These are phyloP conservation scores for Petroica traversi DNA, from an alignment of 2,113 vertebrate genomes.

Conservation along the genomic window DNA sequence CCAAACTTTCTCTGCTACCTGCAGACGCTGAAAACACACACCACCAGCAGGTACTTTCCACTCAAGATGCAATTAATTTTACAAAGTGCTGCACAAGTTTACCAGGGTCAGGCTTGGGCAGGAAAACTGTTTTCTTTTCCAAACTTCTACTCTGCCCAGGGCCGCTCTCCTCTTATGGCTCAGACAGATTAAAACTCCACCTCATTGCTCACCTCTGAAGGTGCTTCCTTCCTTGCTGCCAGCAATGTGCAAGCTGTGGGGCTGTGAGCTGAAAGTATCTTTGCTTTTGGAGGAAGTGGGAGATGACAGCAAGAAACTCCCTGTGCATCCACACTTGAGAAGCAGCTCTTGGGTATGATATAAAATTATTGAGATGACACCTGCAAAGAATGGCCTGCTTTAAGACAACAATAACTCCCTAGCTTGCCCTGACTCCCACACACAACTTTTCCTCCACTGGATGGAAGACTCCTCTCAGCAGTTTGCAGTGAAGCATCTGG, in stretches of 20 bases:
- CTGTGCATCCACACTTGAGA: not conserved
- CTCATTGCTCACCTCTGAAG: not conserved
- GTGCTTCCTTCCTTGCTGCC: constrained; percentile 1
- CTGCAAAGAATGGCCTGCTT: not conserved
- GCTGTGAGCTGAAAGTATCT: not conserved
- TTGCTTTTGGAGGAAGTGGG: not conserved
- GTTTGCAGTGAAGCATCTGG: not conserved
- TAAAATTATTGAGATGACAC: not conserved
- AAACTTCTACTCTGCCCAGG: not conserved
- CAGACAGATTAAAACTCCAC: not conserved
- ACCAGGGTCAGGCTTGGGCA: not conserved
- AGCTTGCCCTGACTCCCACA: not conserved
- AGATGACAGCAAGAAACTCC: not conserved
- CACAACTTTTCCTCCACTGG: not conserved
- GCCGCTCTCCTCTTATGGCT: not conserved
- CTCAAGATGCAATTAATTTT: not conserved
- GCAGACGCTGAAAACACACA: not conserved
- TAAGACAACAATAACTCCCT: not conserved
- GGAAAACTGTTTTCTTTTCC: not conserved
- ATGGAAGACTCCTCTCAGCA: not conserved
- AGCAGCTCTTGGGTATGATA: not conserved
- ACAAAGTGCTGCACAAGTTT: not conserved
- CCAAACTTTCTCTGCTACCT: not conserved
- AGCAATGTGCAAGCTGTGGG: fast-evolving
- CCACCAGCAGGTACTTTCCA: not conserved